phyloP scores from a whole-genome alignment of 1,140 invertebrate species.

The Leptinotarsa texana region DNA sequence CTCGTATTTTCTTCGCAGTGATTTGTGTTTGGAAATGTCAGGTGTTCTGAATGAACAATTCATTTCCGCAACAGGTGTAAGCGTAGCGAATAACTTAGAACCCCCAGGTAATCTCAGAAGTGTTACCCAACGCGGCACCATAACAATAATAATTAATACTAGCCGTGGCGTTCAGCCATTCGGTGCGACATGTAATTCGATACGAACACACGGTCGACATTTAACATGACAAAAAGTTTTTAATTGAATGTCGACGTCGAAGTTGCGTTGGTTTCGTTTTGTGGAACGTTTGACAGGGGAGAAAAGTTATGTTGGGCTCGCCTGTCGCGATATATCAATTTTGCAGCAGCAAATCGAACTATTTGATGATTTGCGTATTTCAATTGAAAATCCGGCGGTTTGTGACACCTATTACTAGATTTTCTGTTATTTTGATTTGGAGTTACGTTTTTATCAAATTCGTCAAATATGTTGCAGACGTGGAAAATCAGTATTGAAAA shows the following conservation, averaged over 20 bases:
- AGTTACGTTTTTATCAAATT: no score
- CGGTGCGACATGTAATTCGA: constrained; percentile 5
- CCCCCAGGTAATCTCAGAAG: not conserved
- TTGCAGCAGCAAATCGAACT: no score
- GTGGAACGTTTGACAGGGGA: not conserved
- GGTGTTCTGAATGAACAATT: not conserved
- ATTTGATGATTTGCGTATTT: no score
- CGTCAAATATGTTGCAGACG: no score
- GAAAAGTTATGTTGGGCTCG: not conserved
- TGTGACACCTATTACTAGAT: no score
- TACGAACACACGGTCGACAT: not conserved
- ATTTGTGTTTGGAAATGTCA: not conserved
- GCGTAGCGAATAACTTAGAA: not conserved
- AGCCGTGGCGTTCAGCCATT: not conserved
- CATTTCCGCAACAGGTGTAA: constrained; percentile 5
- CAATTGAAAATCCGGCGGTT: no score
- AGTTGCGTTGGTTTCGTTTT: no score
- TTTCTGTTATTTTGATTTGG: no score
- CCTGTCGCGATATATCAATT: not conserved
- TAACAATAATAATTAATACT: not conserved
- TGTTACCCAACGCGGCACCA: constrained; percentile 1
- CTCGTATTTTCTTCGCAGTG: not conserved
- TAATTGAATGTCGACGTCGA: not conserved
- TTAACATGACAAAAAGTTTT: not conserved
- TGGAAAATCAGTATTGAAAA: no score